Percentiles rank a stretch among this genome's conserved stretches.
Evolutionary conservation across 2,113 vertebrate genomes (phyloP).

Genomic region (Sander vitreus): DNA sequence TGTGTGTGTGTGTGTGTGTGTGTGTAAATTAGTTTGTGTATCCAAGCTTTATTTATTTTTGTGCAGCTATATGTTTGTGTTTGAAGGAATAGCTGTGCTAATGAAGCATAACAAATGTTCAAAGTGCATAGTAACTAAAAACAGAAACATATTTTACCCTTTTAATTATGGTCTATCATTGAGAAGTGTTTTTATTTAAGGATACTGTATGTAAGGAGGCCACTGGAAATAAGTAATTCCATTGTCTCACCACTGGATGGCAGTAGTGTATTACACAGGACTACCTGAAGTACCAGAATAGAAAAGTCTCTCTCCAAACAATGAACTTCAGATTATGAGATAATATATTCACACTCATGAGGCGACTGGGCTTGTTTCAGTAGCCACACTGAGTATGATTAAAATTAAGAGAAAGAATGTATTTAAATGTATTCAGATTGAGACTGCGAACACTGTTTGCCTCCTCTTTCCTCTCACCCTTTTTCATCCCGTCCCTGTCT

Average conservation of each 20-base stretch:
- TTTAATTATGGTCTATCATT: not conserved
- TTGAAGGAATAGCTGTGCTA: not conserved
- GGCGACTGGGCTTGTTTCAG: constrained; percentile 41
- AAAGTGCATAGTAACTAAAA: not conserved
- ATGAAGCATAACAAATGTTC: not conserved
- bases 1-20: constrained; percentile 13
- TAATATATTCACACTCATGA: constrained; percentile 55
- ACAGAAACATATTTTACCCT: not conserved
- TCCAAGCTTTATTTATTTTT: not conserved
- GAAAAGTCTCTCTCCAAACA: not conserved
- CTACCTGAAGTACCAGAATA: not conserved
- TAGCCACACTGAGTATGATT: constrained; percentile 34
- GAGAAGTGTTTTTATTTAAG: not conserved
- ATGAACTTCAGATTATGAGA: constrained; percentile 79
- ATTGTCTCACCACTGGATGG: constrained; percentile 52
- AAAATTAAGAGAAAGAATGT: constrained; percentile 32
- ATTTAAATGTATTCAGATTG: constrained; percentile 59
- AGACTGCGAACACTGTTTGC: constrained; percentile 20
- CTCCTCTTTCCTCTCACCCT: not conserved
- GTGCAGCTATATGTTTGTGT: constrained; percentile 4
- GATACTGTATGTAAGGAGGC: not conserved
- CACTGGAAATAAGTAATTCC: not conserved
- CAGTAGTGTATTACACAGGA: constrained; percentile 54
- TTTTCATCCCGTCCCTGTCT: not conserved
- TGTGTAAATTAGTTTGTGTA: not conserved